Base-by-base conservation (phyloP, 1,140 invertebrate genomes). In the Caerostris extrusa region DNA sequence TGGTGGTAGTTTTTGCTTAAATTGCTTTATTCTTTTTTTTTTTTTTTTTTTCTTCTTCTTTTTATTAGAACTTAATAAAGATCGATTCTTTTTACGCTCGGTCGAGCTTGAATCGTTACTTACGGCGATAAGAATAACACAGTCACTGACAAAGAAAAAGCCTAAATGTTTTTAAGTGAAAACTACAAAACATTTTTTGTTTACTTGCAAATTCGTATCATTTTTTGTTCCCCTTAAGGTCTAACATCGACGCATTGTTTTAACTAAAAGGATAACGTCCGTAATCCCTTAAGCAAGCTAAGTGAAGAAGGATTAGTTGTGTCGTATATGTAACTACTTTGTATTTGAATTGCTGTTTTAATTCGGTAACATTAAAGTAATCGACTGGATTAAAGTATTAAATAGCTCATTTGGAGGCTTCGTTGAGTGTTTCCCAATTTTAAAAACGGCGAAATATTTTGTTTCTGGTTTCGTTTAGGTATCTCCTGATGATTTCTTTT, bases 1-100 rank as follows among this genome's bases (percentile, higher is more conserved):
- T 92, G 90, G 85, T 85, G 90, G 90, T n/a, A 55, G 56, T 92
- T 92, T 90, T 92, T 67, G 90, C 90, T 34, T 67, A 92, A 92
- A 92, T 85, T 82, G 81, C 61, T 7, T 50, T 14, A 34, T 19
- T 17, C 8, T n/a, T 50, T n/a, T 88, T 19, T 19, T 53, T 77
- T 3, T 85, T 83, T 4, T 56, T 34, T 17, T 81, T 81, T 60
- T n/a, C n/a, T n/a, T n/a, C n/a, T n/a, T n/a, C n/a, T n/a, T 55
- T 81, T 34, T 53, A 81, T 81, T 53, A 57, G 57, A 61, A 85
- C 57, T 92, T 92, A 85, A 92, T 92, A 92, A 85, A 85, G 57
- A 92, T 83, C 82, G 61, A 92, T 92, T 64, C 50, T 82, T 57
- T 19, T 89, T 14, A 53, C 60, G 60, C 17, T 92, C 17, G 34